Evolutionary conservation across 2,113 vertebrate genomes (phyloP), one percentile per base, ranked within the genome.

Genomic region (Clarias batrachus): DNA sequence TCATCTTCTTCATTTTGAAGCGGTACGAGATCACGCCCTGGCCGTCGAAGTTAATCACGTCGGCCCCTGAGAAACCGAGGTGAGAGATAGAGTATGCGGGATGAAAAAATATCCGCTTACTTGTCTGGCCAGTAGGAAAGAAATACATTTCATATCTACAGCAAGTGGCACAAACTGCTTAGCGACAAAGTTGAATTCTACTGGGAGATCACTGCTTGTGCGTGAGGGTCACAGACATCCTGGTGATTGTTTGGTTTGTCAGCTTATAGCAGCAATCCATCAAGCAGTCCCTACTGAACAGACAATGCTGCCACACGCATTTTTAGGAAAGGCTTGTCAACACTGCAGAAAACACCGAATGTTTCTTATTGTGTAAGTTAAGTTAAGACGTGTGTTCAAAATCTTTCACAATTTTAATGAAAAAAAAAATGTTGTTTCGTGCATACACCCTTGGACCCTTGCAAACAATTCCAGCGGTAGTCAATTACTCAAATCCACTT

Each of bases 1-100:
- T 98, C 98, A 99, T 97, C 94, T 99, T 99, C 94, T 99, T 98
- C 91, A 98, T 96, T 93, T 96, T 97, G 91, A 99, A 99, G 91
- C 97, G 96, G 90, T 99, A 99, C 0, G 98, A 97, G 84, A 99
- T 94, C 77, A 98, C 97, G 74, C 96, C 97, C 27, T 97, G 96
- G 81, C 98, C 98, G 88, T 99, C 98, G 90, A 99, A 99, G 93
- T 97, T 99, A 95, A 99, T 98, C 90, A 99, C 96, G 80, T 98
- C 97, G 2, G 97, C 95, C 98, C 98, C 98, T 98, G 90, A 89
- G 54, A 87, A 92, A 41, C 85, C 48, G 89, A 82, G 92, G 83
- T 91, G 89, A 12, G n/a, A 92, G 88, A 90, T 11, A 86, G 0
- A 73, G 63, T 37, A 87, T 41, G 62, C n/a, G 33, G 7, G 33